Evolutionary conservation across 2,113 vertebrate genomes (phyloP), one percentile per base, ranked within the genome.

Genomic region (Ceratotherium simum): DNA sequence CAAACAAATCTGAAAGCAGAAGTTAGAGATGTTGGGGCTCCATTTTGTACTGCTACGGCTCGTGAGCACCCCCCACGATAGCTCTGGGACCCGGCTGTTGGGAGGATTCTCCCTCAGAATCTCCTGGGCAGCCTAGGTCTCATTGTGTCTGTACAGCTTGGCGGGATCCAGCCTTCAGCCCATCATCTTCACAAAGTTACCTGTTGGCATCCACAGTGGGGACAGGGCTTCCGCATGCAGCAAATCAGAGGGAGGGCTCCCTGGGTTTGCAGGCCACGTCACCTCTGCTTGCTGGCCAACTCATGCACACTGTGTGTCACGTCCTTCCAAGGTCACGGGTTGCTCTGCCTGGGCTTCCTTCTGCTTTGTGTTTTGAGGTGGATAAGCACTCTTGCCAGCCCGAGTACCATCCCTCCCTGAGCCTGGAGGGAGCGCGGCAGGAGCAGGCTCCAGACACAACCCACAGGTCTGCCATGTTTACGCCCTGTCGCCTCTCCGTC

Each of bases 251-350:
- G 97, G 94, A 95, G 85, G 96, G 64, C 54, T 98, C 97, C 98
- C 97, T 85, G 95, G 91, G 70, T 88, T 94, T 80, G 80, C 86
- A 92, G 87, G 95, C 85, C 84, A 62, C 82, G 98, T 98, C 97
- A 88, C 91, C 96, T 98, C 97, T 98, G 94, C 95, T 98, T 96
- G 92, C 96, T 96, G 97, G 94, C 89, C 94, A 96, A 91, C 97
- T 98, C 96, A 95, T 98, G 97, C 98, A 96, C 95, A 91, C 93
- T 98, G 98, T 97, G 98, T 97, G 76, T 96, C 97, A 92, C 84
- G 91, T 96, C 96, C 97, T 98, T 95, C 95, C 91, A 92, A 91
- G 96, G 97, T 93, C 96, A 95, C 89, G 79, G 88, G 97, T 98
- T 96, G 76, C 95, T 90, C 75, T 96, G 97, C 96, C 83, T 93